Base-by-base conservation (phyloP, 2,113 vertebrate species). In the Leptodactylus fuscus region DNA sequence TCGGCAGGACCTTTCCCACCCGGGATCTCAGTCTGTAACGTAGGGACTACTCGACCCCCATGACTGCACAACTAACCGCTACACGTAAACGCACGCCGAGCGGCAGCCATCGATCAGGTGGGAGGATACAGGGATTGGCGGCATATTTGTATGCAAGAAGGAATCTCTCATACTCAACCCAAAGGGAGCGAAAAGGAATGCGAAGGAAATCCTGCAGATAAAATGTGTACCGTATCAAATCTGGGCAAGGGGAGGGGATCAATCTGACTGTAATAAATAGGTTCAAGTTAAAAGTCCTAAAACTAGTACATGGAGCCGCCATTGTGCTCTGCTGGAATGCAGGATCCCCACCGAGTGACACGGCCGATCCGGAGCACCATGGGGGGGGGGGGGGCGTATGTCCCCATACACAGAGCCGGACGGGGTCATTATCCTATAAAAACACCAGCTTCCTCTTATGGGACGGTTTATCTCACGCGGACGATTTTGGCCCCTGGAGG, bases 221-320 rank as follows among this genome's bases (percentile, higher is more conserved):
- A 81, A 81, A 81, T 22, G n/a, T 3, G 46, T 58, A 79, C 51
- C 53, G 22, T 58, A 38, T 9, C 11, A 53, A 58, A 60, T 38
- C 49, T 1, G 18, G 10, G 32, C 1, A 36, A 2, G 11, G 51
- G 34, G 6, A 7, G 51, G 24, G 10, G 8, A 34, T 20, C 27
- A 81, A 49, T 48, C 18, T 13, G 11, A n/a, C 53, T 81, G n/a
- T 29, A 29, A 69, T 81, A 69, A 67, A 81, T 69, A 81, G 7
- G 0, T 69, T 67, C 7, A 81, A 29, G 60, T 55, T 38, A 82
- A 82, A 82, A 73, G 67, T 73, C 73, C 67, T 82, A 71, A 82
- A 82, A 82, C 70, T 24, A 16, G 65, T 58, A 78, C 51, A 27
- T 24, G 41, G 24, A 73, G 70, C 22, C 20, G 20, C 36, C 34